phyloP scores from a whole-genome alignment of 2,888 invertebrate species.

The Hydroisotoma schaefferi region DNA sequence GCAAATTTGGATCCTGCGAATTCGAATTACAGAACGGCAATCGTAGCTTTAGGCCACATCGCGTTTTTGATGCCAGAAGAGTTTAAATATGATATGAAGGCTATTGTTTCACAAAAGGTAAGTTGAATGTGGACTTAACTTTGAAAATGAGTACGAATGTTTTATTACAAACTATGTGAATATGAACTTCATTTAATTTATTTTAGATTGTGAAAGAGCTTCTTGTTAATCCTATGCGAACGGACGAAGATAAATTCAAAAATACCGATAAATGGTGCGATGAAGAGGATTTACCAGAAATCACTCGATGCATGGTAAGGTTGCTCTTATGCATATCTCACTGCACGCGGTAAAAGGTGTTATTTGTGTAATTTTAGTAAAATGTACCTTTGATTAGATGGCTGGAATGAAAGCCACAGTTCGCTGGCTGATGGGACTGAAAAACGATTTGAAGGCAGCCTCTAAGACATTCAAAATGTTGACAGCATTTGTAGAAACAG shows the following conservation, averaged over 20 bases:
- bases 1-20: constrained; percentile 70
- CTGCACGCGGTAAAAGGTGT: background rate
- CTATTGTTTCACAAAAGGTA: constrained; percentile 86
- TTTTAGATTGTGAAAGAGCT: constrained; percentile 86
- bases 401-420: constrained; percentile 96
- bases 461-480: constrained; percentile 93
- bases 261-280: constrained; percentile 71
- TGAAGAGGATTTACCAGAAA: constrained; percentile 81
- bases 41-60: constrained; percentile 91
- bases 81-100: constrained; percentile 86
- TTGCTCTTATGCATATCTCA: background rate
- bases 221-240: constrained; percentile 60
- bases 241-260: constrained; percentile 54
- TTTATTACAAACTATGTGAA: background rate
- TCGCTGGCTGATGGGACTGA: constrained; percentile 87
- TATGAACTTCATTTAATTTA: constrained; percentile 9
- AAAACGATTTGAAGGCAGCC: constrained; percentile 79
- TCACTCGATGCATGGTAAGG: constrained; percentile 79
- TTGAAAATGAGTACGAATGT: background rate
- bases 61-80: constrained; percentile 86
- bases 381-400: constrained; percentile 53
- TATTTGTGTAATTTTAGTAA: no score
- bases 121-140: background rate
- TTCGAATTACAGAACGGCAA: constrained; percentile 83
- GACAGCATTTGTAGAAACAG: constrained; percentile 87